Percentiles rank a stretch among this genome's conserved stretches.
Evolutionary conservation across 2,797 vertebrate species (phyloP).

Genomic region (Simalia tracyae): DNA sequence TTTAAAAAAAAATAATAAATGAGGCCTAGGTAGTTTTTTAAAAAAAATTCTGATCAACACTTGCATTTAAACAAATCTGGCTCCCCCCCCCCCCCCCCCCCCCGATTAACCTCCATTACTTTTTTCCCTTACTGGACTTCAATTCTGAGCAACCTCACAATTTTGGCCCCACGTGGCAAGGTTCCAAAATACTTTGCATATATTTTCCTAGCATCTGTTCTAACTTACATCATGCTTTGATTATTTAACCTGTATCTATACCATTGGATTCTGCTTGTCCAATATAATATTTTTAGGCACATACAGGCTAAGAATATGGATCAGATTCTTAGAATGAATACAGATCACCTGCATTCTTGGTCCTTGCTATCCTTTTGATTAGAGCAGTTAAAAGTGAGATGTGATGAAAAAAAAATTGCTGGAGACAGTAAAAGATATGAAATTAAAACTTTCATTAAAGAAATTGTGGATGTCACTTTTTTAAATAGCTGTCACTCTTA

Average conservation of each 20-base stretch:
- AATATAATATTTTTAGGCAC: not conserved
- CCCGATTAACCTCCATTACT: too few species aligned
- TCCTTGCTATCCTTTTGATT: not conserved
- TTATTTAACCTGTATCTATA: not conserved
- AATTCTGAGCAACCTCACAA: not conserved
- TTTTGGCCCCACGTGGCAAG: not conserved
- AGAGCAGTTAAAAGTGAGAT: not conserved
- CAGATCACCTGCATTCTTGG: not conserved
- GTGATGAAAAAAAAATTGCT: not conserved
- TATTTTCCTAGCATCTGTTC: not conserved
- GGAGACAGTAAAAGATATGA: not conserved
- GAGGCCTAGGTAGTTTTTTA: not conserved
- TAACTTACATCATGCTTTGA: not conserved
- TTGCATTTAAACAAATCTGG: not conserved
- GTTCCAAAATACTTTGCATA: not conserved
- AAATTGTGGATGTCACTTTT: not conserved
- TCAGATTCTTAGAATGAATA: not conserved
- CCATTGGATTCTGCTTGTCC: not conserved
- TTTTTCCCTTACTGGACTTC: too few species aligned
- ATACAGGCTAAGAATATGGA: not conserved
- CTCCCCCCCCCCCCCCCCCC: too few species aligned
- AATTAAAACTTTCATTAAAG: not conserved
- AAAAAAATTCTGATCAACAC: not conserved
- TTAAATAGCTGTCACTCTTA: not conserved
- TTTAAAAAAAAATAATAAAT: too few species aligned